Base-by-base conservation (phyloP, 2,113 vertebrate genomes). In the Heterotis niloticus region DNA sequence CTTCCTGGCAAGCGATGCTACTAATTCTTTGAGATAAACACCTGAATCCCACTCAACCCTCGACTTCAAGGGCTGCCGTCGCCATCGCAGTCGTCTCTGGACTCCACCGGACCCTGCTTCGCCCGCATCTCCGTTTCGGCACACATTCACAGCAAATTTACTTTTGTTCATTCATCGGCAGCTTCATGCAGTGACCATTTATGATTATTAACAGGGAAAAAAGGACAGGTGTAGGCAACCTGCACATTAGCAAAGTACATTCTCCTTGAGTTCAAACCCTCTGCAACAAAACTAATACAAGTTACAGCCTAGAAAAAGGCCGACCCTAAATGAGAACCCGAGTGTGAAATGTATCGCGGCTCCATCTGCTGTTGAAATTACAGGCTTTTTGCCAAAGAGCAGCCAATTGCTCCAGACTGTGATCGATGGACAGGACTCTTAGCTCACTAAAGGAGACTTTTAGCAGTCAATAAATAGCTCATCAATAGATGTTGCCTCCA, bases 381-480 rank as follows among this genome's bases (percentile, higher is more conserved):
- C 9, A 57, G 34, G 60, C 60, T 65, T 52, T 28, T 29, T 54
- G 60, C 74, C 75, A 65, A 52, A 44, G 52, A 52, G n/a, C 75
- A 76, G 59, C 26, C 29, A 76, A 64, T 51, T 64, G 75, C 75
- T 76, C 26, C 20, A 62, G 60, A 65, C 34, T 51, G n/a, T 64
- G 75, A 76, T 76, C 60, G 62, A 76, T 76, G 62, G 57, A 65
- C 34, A 65, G 59, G 24, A 56, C 70, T 54, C 70, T 60, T 54
- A 64, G 29, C 75, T 65, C 75, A 64, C 29, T 51, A 18, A 34
- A 64, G 59, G 60, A 76, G 75, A 64, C 75, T 62, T 76, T 76
- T 76, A 76, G 75, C 75, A 64, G 62, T 76, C 75, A 76, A 64
- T 76, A 64, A 76, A 65, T 64, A 65, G 75, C 34, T 76, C 62